phyloP scores from a whole-genome alignment of 2,888 invertebrate genomes.

The Opisthograptis luteolata region DNA sequence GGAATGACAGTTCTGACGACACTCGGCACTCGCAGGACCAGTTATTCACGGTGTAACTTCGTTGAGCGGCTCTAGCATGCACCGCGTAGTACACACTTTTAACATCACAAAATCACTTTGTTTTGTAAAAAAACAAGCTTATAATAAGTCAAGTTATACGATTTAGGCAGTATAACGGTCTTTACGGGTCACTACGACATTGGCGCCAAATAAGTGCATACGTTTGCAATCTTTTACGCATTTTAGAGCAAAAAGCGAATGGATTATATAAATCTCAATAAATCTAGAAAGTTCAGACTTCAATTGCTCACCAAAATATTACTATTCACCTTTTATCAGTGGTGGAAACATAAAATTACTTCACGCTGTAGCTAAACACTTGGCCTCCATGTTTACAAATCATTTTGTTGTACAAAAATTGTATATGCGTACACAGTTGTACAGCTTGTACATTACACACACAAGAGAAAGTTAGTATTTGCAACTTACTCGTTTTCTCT shows the following conservation, averaged over 20 bases:
- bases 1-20: slow-evolving; percentile 81
- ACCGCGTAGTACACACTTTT: slow-evolving; percentile 36
- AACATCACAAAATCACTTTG: slow-evolving; percentile 23
- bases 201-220: slow-evolving; percentile 84
- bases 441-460: slow-evolving; percentile 36
- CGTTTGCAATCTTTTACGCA: slow-evolving; percentile 64
- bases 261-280: slow-evolving; percentile 21
- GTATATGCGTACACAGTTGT: slow-evolving; percentile 40
- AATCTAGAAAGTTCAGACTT: slow-evolving; percentile 16
- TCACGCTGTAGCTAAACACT: slow-evolving; percentile 64
- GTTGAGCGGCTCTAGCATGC: slow-evolving; percentile 35
- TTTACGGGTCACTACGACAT: slow-evolving; percentile 73
- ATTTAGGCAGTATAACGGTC: slow-evolving; percentile 68
- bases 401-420: slow-evolving; percentile 72
- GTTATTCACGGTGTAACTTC: slow-evolving; percentile 66
- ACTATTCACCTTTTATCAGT: slow-evolving; percentile 32
- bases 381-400: slow-evolving; percentile 84
- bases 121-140: slow-evolving; percentile 35
- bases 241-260: slow-evolving; percentile 35
- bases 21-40: slow-evolving; percentile 78
- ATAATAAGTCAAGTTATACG: slow-evolving; percentile 31
- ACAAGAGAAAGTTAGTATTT: slow-evolving; percentile 72
- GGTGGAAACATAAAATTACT: slow-evolving; percentile 46
- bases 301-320: slow-evolving; percentile 55
- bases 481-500: slow-evolving; percentile 62